These are phyloP conservation scores for Epinotia bilunana DNA, from an alignment of 2,888 invertebrate species.

Conservation along the genomic window DNA sequence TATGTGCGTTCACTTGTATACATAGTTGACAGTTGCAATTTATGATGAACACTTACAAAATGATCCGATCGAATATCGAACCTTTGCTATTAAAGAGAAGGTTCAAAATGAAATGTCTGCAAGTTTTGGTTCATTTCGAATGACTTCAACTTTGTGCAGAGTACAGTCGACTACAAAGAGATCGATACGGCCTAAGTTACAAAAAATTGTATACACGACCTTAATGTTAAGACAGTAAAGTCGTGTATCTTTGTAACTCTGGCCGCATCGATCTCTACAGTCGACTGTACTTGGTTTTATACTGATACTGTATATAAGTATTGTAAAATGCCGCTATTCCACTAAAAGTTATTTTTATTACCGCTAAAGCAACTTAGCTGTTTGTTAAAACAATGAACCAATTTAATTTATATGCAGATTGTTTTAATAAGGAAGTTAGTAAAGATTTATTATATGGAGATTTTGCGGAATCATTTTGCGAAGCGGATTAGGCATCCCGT, in stretches of 20 bases:
- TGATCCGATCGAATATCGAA: not conserved
- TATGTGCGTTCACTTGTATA: too few relatives aligned
- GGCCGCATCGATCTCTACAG: too few relatives aligned
- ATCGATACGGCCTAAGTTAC: too few relatives aligned
- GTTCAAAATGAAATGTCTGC: not conserved
- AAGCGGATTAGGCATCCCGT: not conserved
- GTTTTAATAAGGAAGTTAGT: not conserved
- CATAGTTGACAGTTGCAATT: too few relatives aligned
- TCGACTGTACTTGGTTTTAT: too few relatives aligned
- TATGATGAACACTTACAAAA: not conserved
- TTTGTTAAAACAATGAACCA: conserved; percentile 5
- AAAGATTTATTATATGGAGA: not conserved
- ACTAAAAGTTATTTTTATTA: not conserved
- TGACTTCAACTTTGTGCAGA: too few relatives aligned
- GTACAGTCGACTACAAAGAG: too few relatives aligned
- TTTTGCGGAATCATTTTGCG: not conserved
- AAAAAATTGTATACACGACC: too few relatives aligned
- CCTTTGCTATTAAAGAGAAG: not conserved
- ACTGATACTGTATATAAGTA: too few relatives aligned
- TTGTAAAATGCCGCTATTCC: too few relatives aligned
- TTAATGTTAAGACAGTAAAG: too few relatives aligned
- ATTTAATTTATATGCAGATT: not conserved
- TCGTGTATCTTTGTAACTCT: too few relatives aligned
- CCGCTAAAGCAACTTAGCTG: not conserved
- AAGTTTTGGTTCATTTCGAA: not conserved